Conservation (phyloP, 2,797 vertebrate genomes). For the Crenuchus spilurus region DNA sequence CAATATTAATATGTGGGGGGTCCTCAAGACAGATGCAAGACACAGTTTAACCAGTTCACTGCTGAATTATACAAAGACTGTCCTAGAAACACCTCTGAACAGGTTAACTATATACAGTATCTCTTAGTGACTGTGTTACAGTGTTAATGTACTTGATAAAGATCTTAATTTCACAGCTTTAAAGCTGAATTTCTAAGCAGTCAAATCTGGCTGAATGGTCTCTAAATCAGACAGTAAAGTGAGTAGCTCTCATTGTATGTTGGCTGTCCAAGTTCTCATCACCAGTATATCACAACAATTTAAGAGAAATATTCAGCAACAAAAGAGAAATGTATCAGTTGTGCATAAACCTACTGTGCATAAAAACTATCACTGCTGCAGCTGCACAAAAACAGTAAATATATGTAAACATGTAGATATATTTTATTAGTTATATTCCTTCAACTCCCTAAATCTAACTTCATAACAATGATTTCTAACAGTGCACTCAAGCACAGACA, state of each 20-base stretch:
- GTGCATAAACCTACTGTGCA: no score
- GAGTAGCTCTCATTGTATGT: neutral
- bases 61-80: slow-evolving; percentile 43
- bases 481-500: slow-evolving; percentile 22
- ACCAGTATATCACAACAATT: no score
- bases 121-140: neutral
- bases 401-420: neutral
- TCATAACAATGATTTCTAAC: neutral
- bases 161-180: neutral
- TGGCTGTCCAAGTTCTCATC: no score
- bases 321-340: no score
- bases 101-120: slow-evolving; percentile 38
- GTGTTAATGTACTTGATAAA: slow-evolving; percentile 4
- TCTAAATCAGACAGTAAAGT: slow-evolving; percentile 5
- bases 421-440: neutral
- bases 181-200: neutral
- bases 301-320: no score
- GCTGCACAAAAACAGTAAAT: neutral
- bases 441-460: neutral
- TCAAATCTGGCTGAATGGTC: slow-evolving; percentile 28
- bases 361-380: neutral
- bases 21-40: slow-evolving; percentile 88
- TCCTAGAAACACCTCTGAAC: slow-evolving; percentile 66
- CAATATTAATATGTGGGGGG: slow-evolving; percentile 92
- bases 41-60: slow-evolving; percentile 79